Conservation (phyloP, 2,888 invertebrate species). For the Vesta saturnalis region DNA sequence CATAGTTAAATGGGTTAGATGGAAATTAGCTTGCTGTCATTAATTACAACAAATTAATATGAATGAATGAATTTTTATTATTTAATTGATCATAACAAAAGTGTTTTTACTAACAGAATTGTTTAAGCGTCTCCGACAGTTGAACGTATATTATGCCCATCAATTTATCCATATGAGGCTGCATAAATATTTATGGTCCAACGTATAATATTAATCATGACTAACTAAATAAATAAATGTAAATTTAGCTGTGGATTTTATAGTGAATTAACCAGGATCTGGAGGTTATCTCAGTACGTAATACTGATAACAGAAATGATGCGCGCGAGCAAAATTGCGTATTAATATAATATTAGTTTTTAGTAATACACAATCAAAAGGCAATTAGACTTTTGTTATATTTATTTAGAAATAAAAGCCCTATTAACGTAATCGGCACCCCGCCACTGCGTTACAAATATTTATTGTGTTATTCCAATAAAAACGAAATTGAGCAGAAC, state of each 20-base stretch:
- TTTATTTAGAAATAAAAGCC: not conserved
- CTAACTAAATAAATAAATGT: too few species aligned
- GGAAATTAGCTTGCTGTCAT: not conserved
- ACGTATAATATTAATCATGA: too few species aligned
- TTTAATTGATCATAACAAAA: constrained; percentile 26
- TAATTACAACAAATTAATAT: constrained; percentile 17
- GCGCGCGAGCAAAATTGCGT: not conserved
- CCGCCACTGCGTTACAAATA: constrained; percentile 10
- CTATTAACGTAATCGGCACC: not conserved
- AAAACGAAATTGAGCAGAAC: constrained; percentile 8
- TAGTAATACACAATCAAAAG: too few species aligned
- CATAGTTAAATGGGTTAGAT: constrained; percentile 5
- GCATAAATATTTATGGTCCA: too few species aligned
- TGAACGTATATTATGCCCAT: too few species aligned
- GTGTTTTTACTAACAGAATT: constrained; percentile 21
- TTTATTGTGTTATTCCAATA: not conserved
- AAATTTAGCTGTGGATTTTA: too few species aligned
- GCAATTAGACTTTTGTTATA: too few species aligned
- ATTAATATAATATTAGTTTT: not conserved
- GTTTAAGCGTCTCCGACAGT: too few species aligned
- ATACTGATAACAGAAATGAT: not conserved
- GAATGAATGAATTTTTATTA: not conserved
- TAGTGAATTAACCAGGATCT: too few species aligned
- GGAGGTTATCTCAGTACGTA: not conserved
- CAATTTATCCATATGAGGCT: not conserved